Base-by-base conservation (phyloP, 2,888 invertebrate genomes). In the Helobdella robusta region DNA sequence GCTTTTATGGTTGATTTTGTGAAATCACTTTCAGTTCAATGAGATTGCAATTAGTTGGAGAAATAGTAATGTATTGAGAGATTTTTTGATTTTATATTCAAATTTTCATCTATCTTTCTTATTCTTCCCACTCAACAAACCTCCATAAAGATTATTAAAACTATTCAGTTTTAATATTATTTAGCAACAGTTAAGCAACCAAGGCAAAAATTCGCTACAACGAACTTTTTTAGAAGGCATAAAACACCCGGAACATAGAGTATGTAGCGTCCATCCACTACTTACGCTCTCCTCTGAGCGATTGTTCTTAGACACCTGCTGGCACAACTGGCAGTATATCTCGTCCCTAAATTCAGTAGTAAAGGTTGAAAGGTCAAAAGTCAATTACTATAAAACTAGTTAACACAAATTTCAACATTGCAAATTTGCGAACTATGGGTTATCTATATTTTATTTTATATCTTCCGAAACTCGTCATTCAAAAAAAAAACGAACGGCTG, bases 241-340 rank as follows among this genome's bases (percentile, higher is more conserved):
- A 66, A 71, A 71, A 63, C 71, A 72, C 32, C 72, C 70, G 20
- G 67, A 59, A 59, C 68, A 68, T 40, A 72, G 59, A 5, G 67
- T 25, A 50, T 70, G 50, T n/a, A 72, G 67, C 25, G 67, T 63
- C 72, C 72, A 72, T 11, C 71, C 72, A n/a, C 50, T 30, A 5
- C 23, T 36, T 20, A 48, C 35, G 59, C 69, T 72, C 50, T 68
- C 67, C 18, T 58, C n/a, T 25, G 32, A 36, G 6, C 69, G 67
- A 54, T 71, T 71, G 8, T 65, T n/a, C n/a, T n/a, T 50, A 15
- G 66, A 66, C 44, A 72, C 59, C 60, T 72, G 71, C 40, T 65
- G 62, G 62, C 70, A 69, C n/a, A 72, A n/a, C 66, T 71, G 71
- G 25, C 69, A 70, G 67, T 59, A 70, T 8, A 72, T 70, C 61